Conservation (phyloP, 2,113 vertebrate genomes). For the Trachemys scripta region DNA sequence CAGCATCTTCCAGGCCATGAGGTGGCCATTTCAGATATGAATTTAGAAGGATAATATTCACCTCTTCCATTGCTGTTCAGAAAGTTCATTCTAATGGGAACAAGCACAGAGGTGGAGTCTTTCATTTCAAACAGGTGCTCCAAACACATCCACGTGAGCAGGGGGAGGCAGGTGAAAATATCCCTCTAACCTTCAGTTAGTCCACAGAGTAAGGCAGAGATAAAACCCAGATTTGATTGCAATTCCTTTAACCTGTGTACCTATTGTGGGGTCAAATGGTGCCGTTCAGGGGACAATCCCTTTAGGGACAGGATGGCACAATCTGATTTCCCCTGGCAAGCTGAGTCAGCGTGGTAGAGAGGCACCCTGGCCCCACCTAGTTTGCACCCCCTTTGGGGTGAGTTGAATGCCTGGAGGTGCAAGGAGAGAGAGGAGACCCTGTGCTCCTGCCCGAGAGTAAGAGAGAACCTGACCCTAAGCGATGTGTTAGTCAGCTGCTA, state of each 20-base stretch:
- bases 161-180: background rate
- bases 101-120: background rate
- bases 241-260: background rate
- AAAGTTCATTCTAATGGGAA: background rate
- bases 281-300: background rate
- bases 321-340: background rate
- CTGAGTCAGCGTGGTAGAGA: background rate
- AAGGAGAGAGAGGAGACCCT: background rate
- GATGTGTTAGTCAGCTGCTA: background rate
- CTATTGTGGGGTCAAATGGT: background rate
- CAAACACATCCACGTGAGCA: background rate
- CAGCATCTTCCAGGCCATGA: background rate
- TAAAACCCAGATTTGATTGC: background rate
- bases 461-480: background rate
- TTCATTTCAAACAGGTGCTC: background rate
- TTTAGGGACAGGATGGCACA: background rate
- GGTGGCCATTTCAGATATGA: background rate
- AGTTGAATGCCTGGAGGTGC: background rate
- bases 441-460: background rate
- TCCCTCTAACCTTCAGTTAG: background rate
- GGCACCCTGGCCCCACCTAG: background rate
- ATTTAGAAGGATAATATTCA: background rate
- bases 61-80: background rate
- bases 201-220: background rate
- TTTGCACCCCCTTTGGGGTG: background rate